Conservation (phyloP, 2,888 invertebrate genomes). For the Imbricaverruca yamaguchii region DNA sequence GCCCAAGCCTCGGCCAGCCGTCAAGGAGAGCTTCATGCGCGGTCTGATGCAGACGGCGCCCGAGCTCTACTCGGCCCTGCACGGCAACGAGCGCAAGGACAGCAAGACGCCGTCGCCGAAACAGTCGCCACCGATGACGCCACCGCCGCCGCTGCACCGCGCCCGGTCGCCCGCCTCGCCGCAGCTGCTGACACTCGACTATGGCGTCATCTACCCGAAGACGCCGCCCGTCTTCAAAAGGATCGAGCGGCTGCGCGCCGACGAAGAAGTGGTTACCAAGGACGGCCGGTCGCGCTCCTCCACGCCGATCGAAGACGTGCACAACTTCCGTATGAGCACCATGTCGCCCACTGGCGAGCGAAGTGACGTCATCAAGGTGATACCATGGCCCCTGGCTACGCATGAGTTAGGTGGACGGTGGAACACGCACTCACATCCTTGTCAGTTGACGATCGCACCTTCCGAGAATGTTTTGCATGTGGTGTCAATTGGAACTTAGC, state of each 20-base stretch:
- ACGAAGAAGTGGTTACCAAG: conserved; percentile 18
- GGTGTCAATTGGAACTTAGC: too few relatives aligned
- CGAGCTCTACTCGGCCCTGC: conserved; percentile 32
- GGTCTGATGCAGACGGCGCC: conserved; percentile 32
- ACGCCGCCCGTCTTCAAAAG: conserved; percentile 22
- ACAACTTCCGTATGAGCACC: conserved; percentile 2
- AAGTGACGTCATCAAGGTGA: background rate
- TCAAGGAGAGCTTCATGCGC: conserved; percentile 29
- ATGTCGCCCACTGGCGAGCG: conserved; percentile 5
- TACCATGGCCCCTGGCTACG: too few relatives aligned
- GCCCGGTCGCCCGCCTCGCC: conserved; percentile 13
- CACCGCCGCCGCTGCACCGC: conserved; percentile 13
- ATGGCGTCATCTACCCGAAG: conserved; percentile 12
- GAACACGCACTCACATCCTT: too few relatives aligned
- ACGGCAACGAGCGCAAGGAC: conserved; percentile 30
- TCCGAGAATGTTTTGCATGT: too few relatives aligned
- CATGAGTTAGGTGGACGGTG: too few relatives aligned
- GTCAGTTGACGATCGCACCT: too few relatives aligned
- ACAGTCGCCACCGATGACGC: background rate
- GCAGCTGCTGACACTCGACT: background rate
- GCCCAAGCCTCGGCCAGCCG: background rate
- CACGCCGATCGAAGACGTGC: conserved; percentile 13
- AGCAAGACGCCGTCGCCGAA: conserved; percentile 23
- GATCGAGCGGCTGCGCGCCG: conserved; percentile 15
- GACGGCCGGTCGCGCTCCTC: conserved; percentile 16